Base-by-base conservation (phyloP, 2,113 vertebrate genomes). In the Melanostigma gelatinosum region DNA sequence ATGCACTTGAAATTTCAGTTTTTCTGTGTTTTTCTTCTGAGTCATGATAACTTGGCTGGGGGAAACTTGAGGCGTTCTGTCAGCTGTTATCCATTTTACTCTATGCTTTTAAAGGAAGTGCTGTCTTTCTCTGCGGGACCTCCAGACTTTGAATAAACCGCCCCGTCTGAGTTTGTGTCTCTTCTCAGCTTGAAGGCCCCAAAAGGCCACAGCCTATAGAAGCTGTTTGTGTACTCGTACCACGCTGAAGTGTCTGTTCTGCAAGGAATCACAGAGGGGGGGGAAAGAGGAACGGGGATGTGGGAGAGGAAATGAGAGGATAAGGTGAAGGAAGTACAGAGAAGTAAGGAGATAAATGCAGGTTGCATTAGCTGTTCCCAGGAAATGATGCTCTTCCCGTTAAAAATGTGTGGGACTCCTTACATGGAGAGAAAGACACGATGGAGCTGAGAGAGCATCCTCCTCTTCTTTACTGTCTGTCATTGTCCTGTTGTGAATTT, bases 141-240 rank as follows among this genome's bases (percentile, higher is more conserved):
- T 52, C 60, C 73, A 76, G 73, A 63, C 78, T 80, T 73, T 57
- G 85, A 81, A 83, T 85, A 87, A 34, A 87, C 69, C 68, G 62
- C 46, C n/a, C 16, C 70, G 80, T 32, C 61, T 50, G 58, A 72
- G 76, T 58, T 88, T 66, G 58, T 78, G 76, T 85, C 55, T 79
- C 57, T 29, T 68, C 76, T 75, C 83, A 70, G 80, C 78, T 61
- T 63, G 77, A 76, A 29, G 11, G 27, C 13, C 38, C 46, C 44
- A 58, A 63, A 66, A 79, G 71, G 72, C 71, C 44, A 11, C 24
- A 72, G 61, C 62, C 42, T 67, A n/a, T 63, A 64, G 42, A 71
- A 13, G n/a, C 44, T 80, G 72, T 42, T 80, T 85, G 42, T 69
- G 42, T 42, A 6, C 40, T 74, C 6, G 1, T 10, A 75, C 54